Base-by-base conservation (phyloP, 2,113 vertebrate genomes). In the Hemichromis elongatus region DNA sequence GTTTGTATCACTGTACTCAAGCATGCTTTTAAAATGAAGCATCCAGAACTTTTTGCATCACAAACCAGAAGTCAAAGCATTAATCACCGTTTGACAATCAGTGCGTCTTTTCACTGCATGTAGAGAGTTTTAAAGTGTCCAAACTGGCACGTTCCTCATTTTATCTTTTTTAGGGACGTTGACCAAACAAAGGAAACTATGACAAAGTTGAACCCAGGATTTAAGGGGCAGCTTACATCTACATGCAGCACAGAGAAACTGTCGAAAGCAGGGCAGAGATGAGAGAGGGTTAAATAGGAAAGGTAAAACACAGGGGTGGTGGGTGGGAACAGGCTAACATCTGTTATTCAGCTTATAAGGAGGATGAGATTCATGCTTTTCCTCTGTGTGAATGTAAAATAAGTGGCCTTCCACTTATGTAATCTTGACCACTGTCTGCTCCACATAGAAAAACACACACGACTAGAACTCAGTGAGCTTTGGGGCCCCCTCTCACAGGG, bases 331-430 rank as follows among this genome's bases (percentile, higher is more conserved):
- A 8, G 84, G 57, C 54, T 45, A 66, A 88, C 94, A 92, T 93
- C 92, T 94, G 93, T 73, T 91, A 35, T 79, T 10, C 54, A 63
- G 70, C 81, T 94, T 80, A 81, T 2, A 28, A 81, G 82, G 75
- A 90, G 75, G 77, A 86, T 84, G 94, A 90, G 77, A 63, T 57
- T 19, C 7, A 7, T 83, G 19, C 83, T 73, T 19, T 83, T 85
- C 40, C 81, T 79, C 79, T 88, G 57, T 86, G 81, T 86, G 78
- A 55, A 24, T 89, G 93, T 84, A 88, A 75, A 94, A 85, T 84
- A 75, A 77, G 79, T 56, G 53, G 56, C 70, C 81, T 59, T 3
- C 89, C 57, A 70, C 79, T 86, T 53, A 87, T 63, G 86, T 75
- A 50, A 75, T 52, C 45, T 50, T 75, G 82, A 70, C 78, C 33